Evolutionary conservation across 2,888 invertebrate species (phyloP).

Genomic region (Iphiclides podalirius): DNA sequence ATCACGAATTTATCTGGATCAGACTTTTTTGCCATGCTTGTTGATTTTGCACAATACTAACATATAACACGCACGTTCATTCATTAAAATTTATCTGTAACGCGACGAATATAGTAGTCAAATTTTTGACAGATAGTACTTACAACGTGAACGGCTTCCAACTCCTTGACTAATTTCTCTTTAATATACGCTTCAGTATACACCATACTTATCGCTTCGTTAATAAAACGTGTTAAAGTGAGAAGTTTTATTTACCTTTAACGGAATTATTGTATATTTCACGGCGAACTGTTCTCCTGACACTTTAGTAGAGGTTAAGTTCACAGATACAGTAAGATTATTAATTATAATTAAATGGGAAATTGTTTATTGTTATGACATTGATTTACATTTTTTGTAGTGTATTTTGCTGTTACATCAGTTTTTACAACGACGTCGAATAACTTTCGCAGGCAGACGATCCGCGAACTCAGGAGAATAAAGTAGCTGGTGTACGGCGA

Average conservation of each 20-base stretch:
- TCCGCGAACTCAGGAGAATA: too few relatives aligned
- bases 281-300: slow-evolving; percentile 47
- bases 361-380: too few relatives aligned
- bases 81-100: slow-evolving; percentile 38
- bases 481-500: too few relatives aligned
- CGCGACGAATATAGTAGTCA: slow-evolving; percentile 50
- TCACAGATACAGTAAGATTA: slow-evolving; percentile 5
- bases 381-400: too few relatives aligned
- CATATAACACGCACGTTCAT: slow-evolving; percentile 41
- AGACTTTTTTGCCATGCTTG: slow-evolving; percentile 56
- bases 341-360: too few relatives aligned
- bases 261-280: slow-evolving; percentile 48
- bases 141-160: slow-evolving; percentile 86
- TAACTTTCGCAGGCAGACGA: too few relatives aligned
- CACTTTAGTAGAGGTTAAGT: slow-evolving; percentile 29
- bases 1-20: slow-evolving; percentile 63
- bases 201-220: slow-evolving; percentile 76
- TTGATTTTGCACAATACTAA: slow-evolving; percentile 28
- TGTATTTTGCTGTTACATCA: too few relatives aligned
- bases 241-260: slow-evolving; percentile 32
- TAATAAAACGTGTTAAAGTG: slow-evolving; percentile 49
- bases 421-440: too few relatives aligned
- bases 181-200: slow-evolving; percentile 83
- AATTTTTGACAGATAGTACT: slow-evolving; percentile 75
- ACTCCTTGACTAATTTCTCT: slow-evolving; percentile 83